These are phyloP conservation scores for Enteromius afrohamiltoni DNA, from an alignment of 2,797 vertebrate species.

Conservation along the genomic window DNA sequence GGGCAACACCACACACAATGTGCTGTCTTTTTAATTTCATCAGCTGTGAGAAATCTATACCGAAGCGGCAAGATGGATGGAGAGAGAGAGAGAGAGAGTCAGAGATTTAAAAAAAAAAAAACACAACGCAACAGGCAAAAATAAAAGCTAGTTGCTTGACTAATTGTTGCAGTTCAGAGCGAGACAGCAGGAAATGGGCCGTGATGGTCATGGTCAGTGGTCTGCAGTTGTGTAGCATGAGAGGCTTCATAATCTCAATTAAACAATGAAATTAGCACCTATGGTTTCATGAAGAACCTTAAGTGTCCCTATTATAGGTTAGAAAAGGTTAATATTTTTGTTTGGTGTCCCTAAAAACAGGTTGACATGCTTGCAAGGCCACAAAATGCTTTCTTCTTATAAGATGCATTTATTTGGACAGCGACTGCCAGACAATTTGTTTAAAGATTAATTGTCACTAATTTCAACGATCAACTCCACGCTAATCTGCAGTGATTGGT, in stretches of 20 bases:
- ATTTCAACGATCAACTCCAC: too few relatives aligned
- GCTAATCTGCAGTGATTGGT: too few relatives aligned
- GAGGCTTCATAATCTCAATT: not conserved
- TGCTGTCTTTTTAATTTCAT: conserved; percentile 87
- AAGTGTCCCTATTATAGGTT: too few relatives aligned
- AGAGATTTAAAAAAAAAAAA: conserved; percentile 14
- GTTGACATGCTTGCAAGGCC: too few relatives aligned
- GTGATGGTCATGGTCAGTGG: conserved; percentile 30
- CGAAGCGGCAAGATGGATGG: conserved; percentile 61
- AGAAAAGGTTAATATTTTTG: too few relatives aligned
- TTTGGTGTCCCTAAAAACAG: too few relatives aligned
- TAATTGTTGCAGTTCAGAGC: conserved; percentile 62
- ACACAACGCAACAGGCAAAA: conserved; percentile 63
- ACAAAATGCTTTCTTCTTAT: too few relatives aligned
- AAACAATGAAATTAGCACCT: not conserved
- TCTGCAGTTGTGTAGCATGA: not conserved
- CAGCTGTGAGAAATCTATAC: conserved; percentile 86
- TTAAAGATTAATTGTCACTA: too few relatives aligned
- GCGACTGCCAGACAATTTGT: too few relatives aligned
- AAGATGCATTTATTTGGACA: too few relatives aligned
- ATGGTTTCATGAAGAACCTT: not conserved
- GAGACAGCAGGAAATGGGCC: conserved; percentile 30
- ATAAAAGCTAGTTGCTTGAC: conserved; percentile 79
- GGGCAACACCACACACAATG: conserved; percentile 82
- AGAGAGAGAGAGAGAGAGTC: conserved; percentile 2